Base-by-base conservation (phyloP, 2,888 invertebrate genomes). In the Acrocera orbiculus region DNA sequence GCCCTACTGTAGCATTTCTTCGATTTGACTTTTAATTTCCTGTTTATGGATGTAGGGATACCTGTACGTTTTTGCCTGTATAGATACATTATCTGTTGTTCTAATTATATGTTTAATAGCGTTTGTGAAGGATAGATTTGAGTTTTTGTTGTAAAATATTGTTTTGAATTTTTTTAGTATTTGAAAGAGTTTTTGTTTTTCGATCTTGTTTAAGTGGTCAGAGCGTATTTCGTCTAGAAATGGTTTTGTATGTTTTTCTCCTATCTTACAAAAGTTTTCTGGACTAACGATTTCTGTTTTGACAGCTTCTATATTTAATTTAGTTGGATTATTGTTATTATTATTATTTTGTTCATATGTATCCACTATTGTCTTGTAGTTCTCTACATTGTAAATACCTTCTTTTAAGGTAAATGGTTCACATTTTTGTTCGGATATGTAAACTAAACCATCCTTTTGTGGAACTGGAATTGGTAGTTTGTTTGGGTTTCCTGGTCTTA, bases 331-430 rank as follows among this genome's bases (percentile, higher is more conserved):
- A 13, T n/a, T 4, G 10, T 19, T 30, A 4, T n/a, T 1, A 4
- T n/a, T 8, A 6, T 20, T 2, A 13, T 16, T 13, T 17, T 19
- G 5, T 20, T 20, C 9, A 2, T 5, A 6, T 4, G 20, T 5
- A 9, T 19, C 2, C 3, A 20, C 16, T 1, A 13, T 16, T 3
- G 25, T 25, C 16, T 30, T 16, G 15, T 27, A 25, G 11, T 35
- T 20, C 11, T 24, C 16, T 7, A 27, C 35, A 3, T 30, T 27
- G 26, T 35, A 35, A 8, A 35, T 16, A 6, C 35, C 35, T 35
- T 35, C 35, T n/a, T n/a, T n/a, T n/a, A n/a, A n/a, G n/a, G n/a
- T n/a, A n/a, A n/a, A n/a, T n/a, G n/a, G n/a, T n/a, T n/a, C n/a
- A n/a, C n/a, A n/a, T n/a, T n/a, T n/a, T 16, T 30, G 25, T 5